Conservation (phyloP, 1,140 invertebrate genomes). For the Macrocentrus cingulum region DNA sequence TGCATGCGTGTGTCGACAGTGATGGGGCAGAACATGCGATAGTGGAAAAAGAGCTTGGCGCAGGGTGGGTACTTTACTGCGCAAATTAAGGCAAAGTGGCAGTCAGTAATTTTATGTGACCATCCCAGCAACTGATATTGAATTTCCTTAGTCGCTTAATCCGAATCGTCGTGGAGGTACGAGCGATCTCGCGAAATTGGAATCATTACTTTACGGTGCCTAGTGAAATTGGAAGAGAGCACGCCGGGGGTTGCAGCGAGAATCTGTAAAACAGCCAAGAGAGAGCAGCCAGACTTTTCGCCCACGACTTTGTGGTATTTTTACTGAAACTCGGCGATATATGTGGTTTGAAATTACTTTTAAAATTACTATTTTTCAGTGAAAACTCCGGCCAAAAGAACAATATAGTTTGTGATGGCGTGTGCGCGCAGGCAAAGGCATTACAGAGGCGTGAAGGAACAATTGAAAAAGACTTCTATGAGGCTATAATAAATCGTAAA, state of each 20-base stretch:
- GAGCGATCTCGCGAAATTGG: constrained; percentile 56
- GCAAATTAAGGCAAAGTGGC: constrained; percentile 59
- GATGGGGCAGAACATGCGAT: no score
- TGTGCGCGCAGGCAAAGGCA: no score
- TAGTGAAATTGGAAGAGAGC: constrained; percentile 44
- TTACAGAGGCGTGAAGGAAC: no score
- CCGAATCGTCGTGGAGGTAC: constrained; percentile 46
- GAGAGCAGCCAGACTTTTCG: no score
- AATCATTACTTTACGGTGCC: constrained; percentile 56
- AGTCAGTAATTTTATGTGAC: constrained; percentile 59
- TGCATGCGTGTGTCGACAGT: constrained; percentile 4
- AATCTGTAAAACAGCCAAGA: no score
- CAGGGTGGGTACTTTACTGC: constrained; percentile 49
- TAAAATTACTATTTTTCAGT: constrained; percentile 10
- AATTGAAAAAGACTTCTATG: no score
- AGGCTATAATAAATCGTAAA: no score
- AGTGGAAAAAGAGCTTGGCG: constrained; percentile 3
- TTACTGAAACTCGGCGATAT: constrained; percentile 8
- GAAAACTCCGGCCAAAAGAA: neutral
- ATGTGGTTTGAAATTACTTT: constrained; percentile 8
- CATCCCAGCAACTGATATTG: constrained; percentile 60
- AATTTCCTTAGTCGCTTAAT: constrained; percentile 60
- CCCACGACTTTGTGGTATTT: constrained; percentile 17
- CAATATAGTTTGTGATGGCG: no score
- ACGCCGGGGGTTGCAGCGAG: constrained; percentile 9